phyloP scores from a whole-genome alignment of 2,888 invertebrate species.

The Calameuta filiformis region DNA sequence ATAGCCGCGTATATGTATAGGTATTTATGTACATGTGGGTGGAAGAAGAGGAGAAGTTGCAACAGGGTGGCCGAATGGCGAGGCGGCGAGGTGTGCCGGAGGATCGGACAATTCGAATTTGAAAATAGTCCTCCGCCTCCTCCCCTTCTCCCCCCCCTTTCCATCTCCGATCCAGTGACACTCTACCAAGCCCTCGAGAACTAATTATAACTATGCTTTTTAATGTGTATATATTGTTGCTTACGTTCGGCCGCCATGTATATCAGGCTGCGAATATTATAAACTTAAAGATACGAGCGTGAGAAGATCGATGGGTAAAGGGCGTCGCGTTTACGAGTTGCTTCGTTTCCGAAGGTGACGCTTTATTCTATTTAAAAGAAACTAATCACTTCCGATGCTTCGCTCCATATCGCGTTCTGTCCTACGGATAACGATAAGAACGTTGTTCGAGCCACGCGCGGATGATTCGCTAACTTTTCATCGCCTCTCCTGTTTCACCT shows the following conservation, averaged over 20 bases:
- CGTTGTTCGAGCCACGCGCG: not conserved
- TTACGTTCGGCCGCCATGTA: slow-evolving; percentile 49
- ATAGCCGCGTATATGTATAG: not conserved
- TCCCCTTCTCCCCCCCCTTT: no score
- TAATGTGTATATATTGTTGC: slow-evolving; percentile 60
- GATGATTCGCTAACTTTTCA: not conserved
- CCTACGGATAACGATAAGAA: not conserved
- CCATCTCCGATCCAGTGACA: not conserved
- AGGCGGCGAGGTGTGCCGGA: not conserved
- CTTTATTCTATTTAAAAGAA: not conserved
- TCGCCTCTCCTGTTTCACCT: not conserved
- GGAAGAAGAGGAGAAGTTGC: not conserved
- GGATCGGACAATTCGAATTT: not conserved
- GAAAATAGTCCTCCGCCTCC: not conserved
- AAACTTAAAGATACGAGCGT: not conserved
- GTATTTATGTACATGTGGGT: not conserved
- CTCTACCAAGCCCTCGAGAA: not conserved
- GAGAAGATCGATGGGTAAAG: not conserved
- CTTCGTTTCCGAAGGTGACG: not conserved
- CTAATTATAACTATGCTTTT: slow-evolving; percentile 47
- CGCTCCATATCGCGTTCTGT: not conserved
- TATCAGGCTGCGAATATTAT: slow-evolving; percentile 31
- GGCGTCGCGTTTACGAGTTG: not conserved
- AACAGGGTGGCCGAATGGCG: not conserved
- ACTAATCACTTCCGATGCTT: not conserved